Conservation (phyloP, 2,888 invertebrate species). For the Orthosia gracilis region DNA sequence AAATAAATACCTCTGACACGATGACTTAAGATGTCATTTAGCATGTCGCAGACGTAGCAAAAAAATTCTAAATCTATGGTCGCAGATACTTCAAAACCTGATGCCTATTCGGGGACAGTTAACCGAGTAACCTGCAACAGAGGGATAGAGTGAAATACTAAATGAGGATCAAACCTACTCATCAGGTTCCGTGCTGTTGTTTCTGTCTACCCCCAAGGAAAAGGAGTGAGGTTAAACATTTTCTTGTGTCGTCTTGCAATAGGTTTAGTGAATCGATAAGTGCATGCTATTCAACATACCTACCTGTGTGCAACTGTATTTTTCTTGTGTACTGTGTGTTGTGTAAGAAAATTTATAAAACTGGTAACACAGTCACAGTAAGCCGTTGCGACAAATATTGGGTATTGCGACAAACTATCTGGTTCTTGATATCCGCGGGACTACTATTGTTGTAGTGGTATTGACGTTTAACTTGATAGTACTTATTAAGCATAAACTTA, state of each 20-base stretch:
- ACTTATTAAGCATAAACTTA: constrained; percentile 3
- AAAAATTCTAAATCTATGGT: too few species aligned
- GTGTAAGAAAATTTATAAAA: constrained; percentile 32
- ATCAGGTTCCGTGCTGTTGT: too few species aligned
- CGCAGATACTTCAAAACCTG: too few species aligned
- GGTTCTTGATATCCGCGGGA: constrained; percentile 49
- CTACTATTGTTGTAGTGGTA: constrained; percentile 7
- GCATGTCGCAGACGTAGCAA: too few species aligned
- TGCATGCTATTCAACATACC: not conserved
- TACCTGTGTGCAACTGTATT: constrained; percentile 1
- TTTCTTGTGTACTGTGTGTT: constrained; percentile 22
- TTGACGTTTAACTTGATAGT: not conserved
- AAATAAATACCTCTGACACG: too few species aligned
- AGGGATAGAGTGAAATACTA: not conserved
- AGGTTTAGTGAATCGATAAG: not conserved
- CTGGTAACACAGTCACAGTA: constrained; percentile 14
- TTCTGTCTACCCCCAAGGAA: too few species aligned
- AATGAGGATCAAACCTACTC: too few species aligned
- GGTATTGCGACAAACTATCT: constrained; percentile 55
- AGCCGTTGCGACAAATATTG: constrained; percentile 57
- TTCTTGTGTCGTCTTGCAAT: not conserved
- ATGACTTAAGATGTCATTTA: too few species aligned
- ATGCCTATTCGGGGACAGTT: too few species aligned
- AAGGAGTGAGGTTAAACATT: too few species aligned
- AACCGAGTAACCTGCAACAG: not conserved